Evolutionary conservation across 2,797 vertebrate species (phyloP), one percentile per base, ranked within the genome.

Genomic region (Molossus alvarezi): DNA sequence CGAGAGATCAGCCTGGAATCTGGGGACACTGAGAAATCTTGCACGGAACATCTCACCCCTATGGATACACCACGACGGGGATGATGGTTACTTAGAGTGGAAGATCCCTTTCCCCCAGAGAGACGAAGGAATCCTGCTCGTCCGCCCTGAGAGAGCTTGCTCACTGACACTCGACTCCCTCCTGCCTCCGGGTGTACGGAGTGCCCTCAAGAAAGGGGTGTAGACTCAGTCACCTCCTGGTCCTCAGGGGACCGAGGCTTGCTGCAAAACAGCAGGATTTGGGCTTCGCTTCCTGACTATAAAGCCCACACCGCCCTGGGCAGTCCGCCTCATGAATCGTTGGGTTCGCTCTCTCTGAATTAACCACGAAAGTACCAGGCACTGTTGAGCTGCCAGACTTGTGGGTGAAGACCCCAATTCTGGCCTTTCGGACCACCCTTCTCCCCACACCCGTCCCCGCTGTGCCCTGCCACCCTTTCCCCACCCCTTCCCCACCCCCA

Each of bases 51-150:
- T 5, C 73, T 73, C 57, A 11, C 1, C 8, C 62, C 57, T 4
- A 1, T 4, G 89, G 27, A 0, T 4, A 11, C 0, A 5, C 23
- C 4, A 0, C 0, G 18, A 18, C 3, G 17, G 11, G 17, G n/a
- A 14, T 8, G 4, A 5, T 4, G 3, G 45, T 9, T 51, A 2
- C 7, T 17, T 14, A 25, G 33, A 18, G 77, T 5, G 29, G 15
- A 18, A 64, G 37, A 10, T 7, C 4, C 7, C 0, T 13, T 27
- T 27, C 20, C 33, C 51, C 25, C 58, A 23, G 29, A 88, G 58
- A 57, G 80, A 75, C 1, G 1, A 9, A 79, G 76, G 37, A 9
- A 48, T 27, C 27, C 0, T 0, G n/a, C 75, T n/a, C 17, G 67
- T n/a, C 29, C 41, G 86, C 18, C 8, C 11, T 25, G 4, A 20